These are phyloP conservation scores for Tanaodytes sp. DNA, from an alignment of 2,888 invertebrate species.

Conservation along the genomic window DNA sequence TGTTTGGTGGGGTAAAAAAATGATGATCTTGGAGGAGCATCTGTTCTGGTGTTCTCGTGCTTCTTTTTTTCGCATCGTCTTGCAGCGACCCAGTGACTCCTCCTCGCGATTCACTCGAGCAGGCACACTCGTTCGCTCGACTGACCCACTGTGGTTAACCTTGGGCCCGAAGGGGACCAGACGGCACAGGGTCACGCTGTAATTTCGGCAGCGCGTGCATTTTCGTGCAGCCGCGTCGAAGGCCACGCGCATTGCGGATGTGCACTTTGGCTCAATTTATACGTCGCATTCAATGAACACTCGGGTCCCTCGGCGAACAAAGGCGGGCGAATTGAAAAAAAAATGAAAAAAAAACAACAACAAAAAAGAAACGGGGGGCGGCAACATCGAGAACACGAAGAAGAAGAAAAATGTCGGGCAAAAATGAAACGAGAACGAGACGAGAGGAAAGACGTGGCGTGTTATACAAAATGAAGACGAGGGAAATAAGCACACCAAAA, in stretches of 20 bases:
- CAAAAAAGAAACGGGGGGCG: slow-evolving; percentile 9
- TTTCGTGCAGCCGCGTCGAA: slow-evolving; percentile 54
- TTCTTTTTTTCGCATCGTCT: slow-evolving; percentile 39
- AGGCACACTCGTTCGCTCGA: slow-evolving; percentile 51
- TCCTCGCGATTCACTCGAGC: slow-evolving; percentile 49
- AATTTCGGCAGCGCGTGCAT: slow-evolving; percentile 56
- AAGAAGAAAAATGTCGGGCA: slow-evolving; percentile 9
- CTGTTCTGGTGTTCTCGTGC: slow-evolving; percentile 19
- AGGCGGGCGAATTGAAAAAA: slow-evolving; percentile 31
- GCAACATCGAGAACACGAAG: too few relatives aligned
- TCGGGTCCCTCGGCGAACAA: slow-evolving; percentile 50
- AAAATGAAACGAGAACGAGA: neutral
- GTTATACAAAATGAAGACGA: neutral
- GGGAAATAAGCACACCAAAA: slow-evolving; percentile 8
- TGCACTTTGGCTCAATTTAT: slow-evolving; percentile 53
- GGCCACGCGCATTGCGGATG: slow-evolving; percentile 53
- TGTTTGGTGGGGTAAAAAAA: too few relatives aligned
- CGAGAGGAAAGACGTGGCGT: neutral
- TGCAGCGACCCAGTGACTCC: slow-evolving; percentile 53
- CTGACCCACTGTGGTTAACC: slow-evolving; percentile 57
- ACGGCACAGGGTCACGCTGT: slow-evolving; percentile 54
- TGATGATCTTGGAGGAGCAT: slow-evolving; percentile 25
- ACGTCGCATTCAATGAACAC: slow-evolving; percentile 51
- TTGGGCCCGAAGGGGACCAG: slow-evolving; percentile 55
- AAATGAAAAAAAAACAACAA: neutral